Base-by-base conservation (phyloP, 1,140 invertebrate species). In the Octopus sinensis region DNA sequence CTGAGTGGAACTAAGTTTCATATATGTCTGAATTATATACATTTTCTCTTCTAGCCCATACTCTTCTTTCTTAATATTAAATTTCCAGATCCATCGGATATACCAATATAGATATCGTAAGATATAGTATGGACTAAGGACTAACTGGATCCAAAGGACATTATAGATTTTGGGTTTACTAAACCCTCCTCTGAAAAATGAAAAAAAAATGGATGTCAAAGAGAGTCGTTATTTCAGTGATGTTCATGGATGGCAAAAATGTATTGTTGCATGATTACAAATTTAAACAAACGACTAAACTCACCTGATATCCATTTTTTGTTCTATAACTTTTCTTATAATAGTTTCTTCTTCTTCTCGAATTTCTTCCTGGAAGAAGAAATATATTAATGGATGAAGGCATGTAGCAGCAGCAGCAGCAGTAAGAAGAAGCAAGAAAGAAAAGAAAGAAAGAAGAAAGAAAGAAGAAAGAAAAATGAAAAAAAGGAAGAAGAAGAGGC, bases 231-330 rank as follows among this genome's bases (percentile, higher is more conserved):
- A 43, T 43, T 43, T 43, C 3, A 43, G 30, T 43, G 30, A 43
- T 43, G 30, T 43, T 43, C 3, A 43, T 43, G 30, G 30, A 43
- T 43, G 30, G 30, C 30, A 43, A 43, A 43, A 43, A 43, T 43
- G 30, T 1, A 43, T 43, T 43, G 30, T 43, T 43, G 30, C 30
- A 43, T 43, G 30, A 43, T 43, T 43, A 43, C 30, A 43, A 43
- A 43, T 23, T 23, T 3, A 68, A 68, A n/a, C n/a, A 73, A 13
- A 80, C 0, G 71, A 79, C 73, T 77, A 43, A 54, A 56, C 80
- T 81, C 85, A 92, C 91, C 91, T 94, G 54, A 97, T 96, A 88
- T 96, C 95, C 93, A 97, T 96, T 87, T 96, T 96, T 84, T 96
- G 94, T 91, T 95, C 95, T 81, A 97, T 94, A 12, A 97, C 94